Evolutionary conservation across 2,888 invertebrate species (phyloP).

Genomic region (Dicyrtomina minuta): DNA sequence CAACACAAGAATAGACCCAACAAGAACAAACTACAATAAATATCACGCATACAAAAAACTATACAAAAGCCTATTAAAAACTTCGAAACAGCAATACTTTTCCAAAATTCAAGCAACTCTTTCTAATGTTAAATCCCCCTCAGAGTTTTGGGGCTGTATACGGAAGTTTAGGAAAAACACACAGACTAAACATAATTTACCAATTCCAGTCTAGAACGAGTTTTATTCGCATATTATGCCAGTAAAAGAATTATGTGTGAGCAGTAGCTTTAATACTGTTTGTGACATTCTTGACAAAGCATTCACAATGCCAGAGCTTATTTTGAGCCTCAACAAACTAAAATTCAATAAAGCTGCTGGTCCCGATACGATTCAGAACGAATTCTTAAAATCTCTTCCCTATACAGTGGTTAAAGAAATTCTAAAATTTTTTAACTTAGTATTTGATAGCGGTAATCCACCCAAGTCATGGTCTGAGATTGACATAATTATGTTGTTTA

Average conservation of each 20-base stretch:
- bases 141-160: too few species aligned
- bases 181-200: background rate
- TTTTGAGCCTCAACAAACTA: background rate
- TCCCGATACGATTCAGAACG: background rate
- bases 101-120: too few species aligned
- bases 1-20: too few species aligned
- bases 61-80: background rate
- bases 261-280: background rate
- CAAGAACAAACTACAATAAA: background rate
- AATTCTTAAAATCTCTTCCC: background rate
- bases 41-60: too few species aligned
- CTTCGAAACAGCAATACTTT: background rate
- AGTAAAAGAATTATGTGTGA: background rate
- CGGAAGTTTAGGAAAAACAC: background rate
- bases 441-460: background rate
- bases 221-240: constrained; percentile 1
- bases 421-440: background rate
- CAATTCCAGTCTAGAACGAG: background rate
- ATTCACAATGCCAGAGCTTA: background rate
- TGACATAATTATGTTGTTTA: background rate
- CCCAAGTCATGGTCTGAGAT: background rate
- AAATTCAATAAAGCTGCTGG: background rate
- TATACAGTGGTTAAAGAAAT: background rate
- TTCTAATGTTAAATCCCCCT: too few species aligned
- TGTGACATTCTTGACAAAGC: background rate